Percentiles rank a stretch among this genome's conserved stretches.
phyloP scores from a whole-genome alignment of 2,113 vertebrate genomes.

The Pachycephala philippinensis region DNA sequence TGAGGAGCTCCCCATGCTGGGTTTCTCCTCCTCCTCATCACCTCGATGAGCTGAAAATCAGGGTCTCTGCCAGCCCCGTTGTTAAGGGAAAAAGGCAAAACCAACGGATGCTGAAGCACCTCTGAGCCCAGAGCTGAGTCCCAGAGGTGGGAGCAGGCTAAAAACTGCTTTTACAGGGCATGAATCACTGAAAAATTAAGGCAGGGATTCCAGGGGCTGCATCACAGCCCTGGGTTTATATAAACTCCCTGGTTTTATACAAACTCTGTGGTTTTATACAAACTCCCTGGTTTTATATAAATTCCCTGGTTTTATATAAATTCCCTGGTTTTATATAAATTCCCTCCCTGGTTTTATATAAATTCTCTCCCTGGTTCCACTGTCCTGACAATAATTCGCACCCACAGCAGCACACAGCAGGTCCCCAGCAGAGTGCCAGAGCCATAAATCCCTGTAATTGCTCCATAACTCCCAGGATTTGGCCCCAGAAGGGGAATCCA shows the following conservation, averaged over 20 bases:
- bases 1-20: neutral
- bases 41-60: neutral
- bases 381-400: neutral
- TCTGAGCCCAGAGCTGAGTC: too few species aligned
- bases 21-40: neutral
- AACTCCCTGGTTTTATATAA: neutral
- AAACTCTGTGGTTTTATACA: neutral
- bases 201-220: neutral
- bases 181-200: neutral
- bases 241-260: too few species aligned
- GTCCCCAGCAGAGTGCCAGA: neutral
- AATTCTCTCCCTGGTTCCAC: neutral
- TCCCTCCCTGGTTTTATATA: neutral
- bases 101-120: neutral
- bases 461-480: neutral
- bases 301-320: neutral
- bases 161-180: neutral
- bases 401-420: neutral
- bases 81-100: neutral
- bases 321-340: too few species aligned
- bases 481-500: neutral
- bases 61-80: neutral
- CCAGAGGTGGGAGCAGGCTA: neutral
- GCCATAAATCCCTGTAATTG: neutral
- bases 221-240: neutral